Conservation (phyloP, 1,140 invertebrate species). For the Heliothis subflexa region DNA sequence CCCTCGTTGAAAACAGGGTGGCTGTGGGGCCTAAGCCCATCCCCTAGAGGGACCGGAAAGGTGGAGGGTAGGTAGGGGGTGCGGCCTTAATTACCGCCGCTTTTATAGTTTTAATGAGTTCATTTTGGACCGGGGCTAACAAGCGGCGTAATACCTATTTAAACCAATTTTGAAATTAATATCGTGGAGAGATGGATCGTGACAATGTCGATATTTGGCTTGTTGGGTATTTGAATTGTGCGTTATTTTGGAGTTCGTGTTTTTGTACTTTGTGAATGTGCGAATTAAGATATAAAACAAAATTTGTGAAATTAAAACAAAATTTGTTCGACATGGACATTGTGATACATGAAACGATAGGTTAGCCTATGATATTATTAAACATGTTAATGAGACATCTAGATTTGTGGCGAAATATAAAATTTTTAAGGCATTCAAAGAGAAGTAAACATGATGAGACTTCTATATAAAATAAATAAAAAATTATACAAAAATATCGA, state of each 20-base stretch:
- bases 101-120: conserved; percentile 86
- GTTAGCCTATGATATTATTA: no score
- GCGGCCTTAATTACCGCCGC: conserved; percentile 83
- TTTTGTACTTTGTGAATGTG: background rate
- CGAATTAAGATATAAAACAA: no score
- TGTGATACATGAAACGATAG: no score
- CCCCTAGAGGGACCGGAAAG: conserved; percentile 56
- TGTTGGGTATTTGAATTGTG: background rate
- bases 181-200: conserved; percentile 65
- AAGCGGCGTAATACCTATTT: conserved; percentile 84
- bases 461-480: background rate
- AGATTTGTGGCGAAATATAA: no score
- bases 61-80: conserved; percentile 55
- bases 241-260: background rate
- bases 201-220: conserved; percentile 57
- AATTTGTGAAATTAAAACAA: no score
- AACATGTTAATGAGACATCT: no score
- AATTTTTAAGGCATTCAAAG: no score
- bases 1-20: conserved; percentile 55
- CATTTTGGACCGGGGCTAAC: conserved; percentile 84
- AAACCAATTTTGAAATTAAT: conserved; percentile 86
- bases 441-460: background rate
- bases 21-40: conserved; percentile 49
- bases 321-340: no score
- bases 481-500: background rate